Conservation (phyloP, 2,797 vertebrate species). For the Syndactyla subalaris region DNA sequence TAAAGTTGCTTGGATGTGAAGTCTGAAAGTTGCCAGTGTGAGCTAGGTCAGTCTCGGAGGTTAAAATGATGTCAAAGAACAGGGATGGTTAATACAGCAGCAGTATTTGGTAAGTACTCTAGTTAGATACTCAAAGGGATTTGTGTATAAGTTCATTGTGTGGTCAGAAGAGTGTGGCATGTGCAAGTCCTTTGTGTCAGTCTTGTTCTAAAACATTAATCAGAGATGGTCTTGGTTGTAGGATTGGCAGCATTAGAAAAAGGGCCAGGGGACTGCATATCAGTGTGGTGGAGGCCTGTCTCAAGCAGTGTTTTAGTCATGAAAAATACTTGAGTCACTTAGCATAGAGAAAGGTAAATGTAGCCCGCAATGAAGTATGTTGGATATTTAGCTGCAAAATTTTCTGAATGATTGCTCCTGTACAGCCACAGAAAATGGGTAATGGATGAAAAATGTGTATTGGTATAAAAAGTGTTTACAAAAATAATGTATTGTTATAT, state of each 20-base stretch:
- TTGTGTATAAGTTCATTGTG: accelerated
- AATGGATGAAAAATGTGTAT: background rate
- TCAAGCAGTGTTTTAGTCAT: accelerated
- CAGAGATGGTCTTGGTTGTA: background rate
- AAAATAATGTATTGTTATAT: background rate
- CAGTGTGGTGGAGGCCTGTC: background rate
- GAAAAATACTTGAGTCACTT: background rate
- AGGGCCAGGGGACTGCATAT: accelerated
- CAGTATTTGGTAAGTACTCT: background rate
- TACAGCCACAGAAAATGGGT: background rate
- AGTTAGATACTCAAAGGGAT: background rate
- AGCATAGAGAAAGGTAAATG: too few relatives aligned
- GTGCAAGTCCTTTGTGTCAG: accelerated
- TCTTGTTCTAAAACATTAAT: background rate
- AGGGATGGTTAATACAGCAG: background rate
- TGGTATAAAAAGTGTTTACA: background rate
- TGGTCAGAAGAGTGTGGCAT: too few relatives aligned
- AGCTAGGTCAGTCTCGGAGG: background rate
- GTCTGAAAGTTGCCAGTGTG: background rate
- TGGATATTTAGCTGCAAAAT: background rate
- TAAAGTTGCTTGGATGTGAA: background rate
- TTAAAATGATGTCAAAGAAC: accelerated
- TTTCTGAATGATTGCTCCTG: background rate
- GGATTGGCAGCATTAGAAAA: background rate
- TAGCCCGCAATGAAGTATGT: accelerated